phyloP scores from a whole-genome alignment of 1,140 invertebrate genomes.

The Cyclina sinensis region DNA sequence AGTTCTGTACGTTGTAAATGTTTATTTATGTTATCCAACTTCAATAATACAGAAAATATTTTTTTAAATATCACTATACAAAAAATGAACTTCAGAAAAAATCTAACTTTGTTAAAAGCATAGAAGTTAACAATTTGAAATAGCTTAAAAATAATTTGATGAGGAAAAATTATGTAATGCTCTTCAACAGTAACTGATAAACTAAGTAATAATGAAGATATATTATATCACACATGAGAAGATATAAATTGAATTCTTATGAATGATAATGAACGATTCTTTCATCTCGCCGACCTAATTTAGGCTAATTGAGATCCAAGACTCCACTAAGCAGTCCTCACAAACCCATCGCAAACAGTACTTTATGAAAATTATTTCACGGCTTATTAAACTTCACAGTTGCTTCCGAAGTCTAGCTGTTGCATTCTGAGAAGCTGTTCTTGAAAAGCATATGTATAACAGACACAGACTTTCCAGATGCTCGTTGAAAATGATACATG shows the following conservation, averaged over 20 bases:
- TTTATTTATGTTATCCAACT: too few species aligned
- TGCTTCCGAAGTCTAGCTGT: slow-evolving; percentile 23
- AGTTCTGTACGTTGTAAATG: too few species aligned
- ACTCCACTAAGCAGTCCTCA: slow-evolving; percentile 27
- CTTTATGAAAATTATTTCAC: slow-evolving; percentile 58
- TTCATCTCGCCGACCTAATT: slow-evolving; percentile 22
- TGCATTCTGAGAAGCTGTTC: slow-evolving; percentile 14
- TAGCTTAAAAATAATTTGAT: not conserved
- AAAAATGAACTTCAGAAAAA: too few species aligned
- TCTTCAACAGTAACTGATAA: slow-evolving; percentile 21
- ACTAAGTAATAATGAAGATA: slow-evolving; percentile 13
- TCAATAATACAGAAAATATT: too few species aligned
- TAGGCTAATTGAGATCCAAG: slow-evolving; percentile 49
- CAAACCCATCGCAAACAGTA: slow-evolving; percentile 42
- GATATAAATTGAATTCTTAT: slow-evolving; percentile 39
- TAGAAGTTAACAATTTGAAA: too few species aligned
- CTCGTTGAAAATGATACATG: slow-evolving; percentile 53
- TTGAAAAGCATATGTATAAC: slow-evolving; percentile 50
- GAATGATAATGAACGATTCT: slow-evolving; percentile 36
- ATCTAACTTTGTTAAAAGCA: too few species aligned
- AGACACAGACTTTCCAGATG: slow-evolving; percentile 50
- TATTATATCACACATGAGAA: slow-evolving; percentile 35
- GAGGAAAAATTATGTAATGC: slow-evolving; percentile 3
- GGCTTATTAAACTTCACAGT: slow-evolving; percentile 62
- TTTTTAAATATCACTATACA: too few species aligned